Base-by-base conservation (phyloP, 2,113 vertebrate species). In the Hypomesus transpacificus region DNA sequence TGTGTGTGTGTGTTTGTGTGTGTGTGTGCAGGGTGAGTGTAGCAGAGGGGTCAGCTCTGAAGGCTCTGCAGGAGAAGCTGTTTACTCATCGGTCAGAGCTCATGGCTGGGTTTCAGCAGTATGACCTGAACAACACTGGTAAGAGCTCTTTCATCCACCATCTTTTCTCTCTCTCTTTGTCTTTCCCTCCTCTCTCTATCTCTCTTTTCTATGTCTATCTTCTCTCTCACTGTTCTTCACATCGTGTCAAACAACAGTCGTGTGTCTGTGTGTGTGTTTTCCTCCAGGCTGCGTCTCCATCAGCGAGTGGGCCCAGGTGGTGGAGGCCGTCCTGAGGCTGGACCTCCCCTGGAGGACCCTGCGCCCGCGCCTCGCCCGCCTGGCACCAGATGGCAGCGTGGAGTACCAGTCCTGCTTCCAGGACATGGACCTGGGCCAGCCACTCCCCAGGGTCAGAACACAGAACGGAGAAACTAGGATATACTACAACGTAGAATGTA, bases 281-380 rank as follows among this genome's bases (percentile, higher is more conserved):
- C 57, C 34, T 56, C 39, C 87, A 99, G 97, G 96, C 57, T 84
- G 59, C 70, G 88, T 99, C 77, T 91, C 94, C 8, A 60, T 91
- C 79, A 86, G 85, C 1, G 93, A 98, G 20, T 99, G 97, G 97
- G 93, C 93, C 69, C 89, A 85, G 78, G 93, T 87, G 0, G 84
- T 97, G 85, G 95, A 96, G 75, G 89, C 89, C 1, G 85, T 94
- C 7, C 90, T 99, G 54, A 92, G 91, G 14, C 88, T 99, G 80
- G 90, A 94, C 3, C 89, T 99, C 66, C 96, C 97, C 6, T 99
- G 97, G 97, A 93, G 96, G 88, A 94, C 93, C 0, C 88, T 99
- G 60, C 90, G 91, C 11, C 69, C 89, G 0, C 92, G 85, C 16
- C 82, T 99, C 73, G 93, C 86, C 14, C 88, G 78, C 2, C 82